A percentile compares a stretch with the other conserved stretches of the same genome.
phyloP scores from a whole-genome alignment of 2,888 invertebrate species.

The Leucania comma region DNA sequence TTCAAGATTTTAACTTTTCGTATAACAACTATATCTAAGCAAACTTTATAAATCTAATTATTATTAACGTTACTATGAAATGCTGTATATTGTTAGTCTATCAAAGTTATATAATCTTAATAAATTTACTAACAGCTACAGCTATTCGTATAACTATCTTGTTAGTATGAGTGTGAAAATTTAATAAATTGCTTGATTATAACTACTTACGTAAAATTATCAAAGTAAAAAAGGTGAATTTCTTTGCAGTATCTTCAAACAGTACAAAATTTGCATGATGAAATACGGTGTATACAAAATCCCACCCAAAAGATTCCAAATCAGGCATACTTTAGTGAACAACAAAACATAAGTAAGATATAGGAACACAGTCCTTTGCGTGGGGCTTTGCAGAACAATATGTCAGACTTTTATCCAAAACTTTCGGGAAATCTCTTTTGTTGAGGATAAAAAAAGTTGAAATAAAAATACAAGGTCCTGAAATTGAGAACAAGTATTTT shows the following conservation, averaged over 20 bases:
- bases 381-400: constrained; percentile 59
- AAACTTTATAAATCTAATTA: constrained; percentile 57
- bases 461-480: constrained; percentile 52
- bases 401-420: constrained; percentile 39
- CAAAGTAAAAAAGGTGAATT: constrained; percentile 56
- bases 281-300: constrained; percentile 56
- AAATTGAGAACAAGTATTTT: constrained; percentile 51
- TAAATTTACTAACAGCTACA: constrained; percentile 57
- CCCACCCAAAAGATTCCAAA: constrained; percentile 49
- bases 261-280: constrained; percentile 54
- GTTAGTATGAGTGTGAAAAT: constrained; percentile 50
- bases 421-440: constrained; percentile 43
- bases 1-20: constrained; percentile 35
- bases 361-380: constrained; percentile 36
- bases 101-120: constrained; percentile 58
- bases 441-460: constrained; percentile 33
- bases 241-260: constrained; percentile 52
- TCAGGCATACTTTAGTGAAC: constrained; percentile 22
- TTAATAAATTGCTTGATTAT: constrained; percentile 48
- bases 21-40: constrained; percentile 58
- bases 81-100: constrained; percentile 61
- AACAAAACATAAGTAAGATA: constrained; percentile 20
- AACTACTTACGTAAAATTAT: constrained; percentile 54
- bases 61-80: constrained; percentile 51
- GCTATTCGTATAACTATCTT: constrained; percentile 58